Conservation (phyloP, 2,113 vertebrate species). For the Arvicanthis niloticus region DNA sequence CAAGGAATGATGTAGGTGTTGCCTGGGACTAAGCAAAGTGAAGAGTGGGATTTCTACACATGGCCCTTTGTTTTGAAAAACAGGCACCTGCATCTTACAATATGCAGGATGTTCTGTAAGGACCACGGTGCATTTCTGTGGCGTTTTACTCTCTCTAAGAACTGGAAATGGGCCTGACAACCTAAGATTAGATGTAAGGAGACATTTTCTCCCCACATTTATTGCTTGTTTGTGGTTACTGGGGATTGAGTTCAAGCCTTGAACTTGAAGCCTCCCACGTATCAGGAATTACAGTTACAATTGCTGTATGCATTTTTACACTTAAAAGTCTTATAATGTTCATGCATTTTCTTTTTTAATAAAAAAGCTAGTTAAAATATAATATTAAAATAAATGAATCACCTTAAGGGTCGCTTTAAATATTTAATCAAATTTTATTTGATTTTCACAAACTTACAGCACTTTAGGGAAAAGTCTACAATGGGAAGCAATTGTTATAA, state of each 20-base stretch:
- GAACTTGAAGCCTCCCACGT: not conserved
- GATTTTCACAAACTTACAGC: conserved; percentile 59
- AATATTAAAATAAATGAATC: conserved; percentile 60
- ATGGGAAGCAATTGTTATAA: conserved; percentile 32
- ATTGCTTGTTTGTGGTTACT: not conserved
- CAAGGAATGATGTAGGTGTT: rapidly evolving
- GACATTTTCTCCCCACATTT: not conserved
- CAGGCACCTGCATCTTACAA: not conserved
- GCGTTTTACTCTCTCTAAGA: not conserved
- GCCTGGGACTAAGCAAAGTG: not conserved
- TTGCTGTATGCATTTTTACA: not conserved
- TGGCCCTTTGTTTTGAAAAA: not conserved
- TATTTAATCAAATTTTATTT: conserved; percentile 71
- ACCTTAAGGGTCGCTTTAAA: conserved; percentile 62
- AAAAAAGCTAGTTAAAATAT: conserved; percentile 54
- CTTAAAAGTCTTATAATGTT: conserved; percentile 21
- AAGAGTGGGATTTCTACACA: not conserved
- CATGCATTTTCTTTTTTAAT: conserved; percentile 53
- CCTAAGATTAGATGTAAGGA: not conserved
- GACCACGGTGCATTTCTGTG: not conserved
- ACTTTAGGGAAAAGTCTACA: conserved; percentile 3
- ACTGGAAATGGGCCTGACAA: not conserved
- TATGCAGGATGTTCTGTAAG: not conserved
- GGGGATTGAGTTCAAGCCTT: not conserved
- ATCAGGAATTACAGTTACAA: not conserved